phyloP scores from a whole-genome alignment of 53 echinoderm and acorn worm species.

The Paelopatides confundens region DNA sequence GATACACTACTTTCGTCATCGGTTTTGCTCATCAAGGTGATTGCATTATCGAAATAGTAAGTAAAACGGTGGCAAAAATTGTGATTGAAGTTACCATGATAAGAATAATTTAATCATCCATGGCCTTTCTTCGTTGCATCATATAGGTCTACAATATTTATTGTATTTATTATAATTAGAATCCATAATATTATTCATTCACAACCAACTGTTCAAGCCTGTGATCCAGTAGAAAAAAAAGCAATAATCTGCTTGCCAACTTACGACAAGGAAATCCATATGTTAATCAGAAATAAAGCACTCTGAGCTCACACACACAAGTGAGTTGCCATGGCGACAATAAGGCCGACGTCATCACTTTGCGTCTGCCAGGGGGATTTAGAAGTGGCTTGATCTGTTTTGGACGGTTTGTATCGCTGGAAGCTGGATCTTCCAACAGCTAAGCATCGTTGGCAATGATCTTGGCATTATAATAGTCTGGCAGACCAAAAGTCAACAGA shows the following conservation, averaged over 20 bases:
- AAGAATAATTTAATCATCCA: conserved; percentile 30
- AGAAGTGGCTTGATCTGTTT: conserved; percentile 8
- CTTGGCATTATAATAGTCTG: neutral
- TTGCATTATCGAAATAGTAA: conserved; percentile 38
- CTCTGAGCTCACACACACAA: conserved; percentile 40
- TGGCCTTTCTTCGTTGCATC: neutral
- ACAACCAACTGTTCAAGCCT: neutral
- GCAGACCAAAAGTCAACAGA: neutral
- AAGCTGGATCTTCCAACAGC: conserved; percentile 16
- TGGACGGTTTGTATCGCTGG: neutral
- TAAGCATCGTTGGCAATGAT: conserved; percentile 8
- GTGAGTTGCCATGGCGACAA: conserved; percentile 12
- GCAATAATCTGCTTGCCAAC: conserved; percentile 8
- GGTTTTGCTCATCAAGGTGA: conserved; percentile 14
- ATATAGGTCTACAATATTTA: neutral
- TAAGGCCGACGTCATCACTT: conserved; percentile 39
- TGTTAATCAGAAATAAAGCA: conserved; percentile 27
- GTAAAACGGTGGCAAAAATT: conserved; percentile 42
- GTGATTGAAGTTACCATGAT: conserved; percentile 38
- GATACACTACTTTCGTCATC: conserved; percentile 12
- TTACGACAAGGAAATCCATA: conserved; percentile 16
- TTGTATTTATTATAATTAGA: neutral
- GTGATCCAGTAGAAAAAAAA: conserved; percentile 25
- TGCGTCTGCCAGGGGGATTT: conserved; percentile 24
- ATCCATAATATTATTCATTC: neutral